Evolutionary conservation across 2,797 vertebrate genomes (phyloP), one percentile per base, ranked within the genome.

Genomic region (Erethizon dorsatum): DNA sequence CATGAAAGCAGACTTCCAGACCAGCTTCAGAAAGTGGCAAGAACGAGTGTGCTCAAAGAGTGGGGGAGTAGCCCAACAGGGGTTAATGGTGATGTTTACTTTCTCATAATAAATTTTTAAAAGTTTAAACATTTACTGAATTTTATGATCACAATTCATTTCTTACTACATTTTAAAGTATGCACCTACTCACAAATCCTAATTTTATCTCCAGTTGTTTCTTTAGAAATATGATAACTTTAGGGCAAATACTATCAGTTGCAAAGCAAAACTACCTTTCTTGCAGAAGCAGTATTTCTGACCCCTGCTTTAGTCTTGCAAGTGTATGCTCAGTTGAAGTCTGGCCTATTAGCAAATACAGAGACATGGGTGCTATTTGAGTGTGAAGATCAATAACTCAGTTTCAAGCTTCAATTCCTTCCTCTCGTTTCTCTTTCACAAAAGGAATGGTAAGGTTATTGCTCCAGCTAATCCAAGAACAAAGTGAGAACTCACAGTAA

Each of bases 271-370:
- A 83, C 7, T 28, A 63, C 63, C 91, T 96, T 85, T 89, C n/a
- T 28, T 12, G 1, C 95, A 89, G 95, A 94, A 97, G 94, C 75
- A 94, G 24, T 5, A 85, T 96, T 89, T 89, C n/a, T 96, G 84
- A n/a, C 22, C 88, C 87, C 83, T 22, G 85, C 4, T 69, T 95
- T 67, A 90, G 94, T 83, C 56, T 41, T 20, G 17, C 75, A 45
- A 91, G 11, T 54, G 71, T 41, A 10, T 47, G 79, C 41, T 88
- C 63, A 33, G 45, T 8, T 96, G 82, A 88, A 31, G 26, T 52
- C 87, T 83, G 75, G 31, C 80, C 65, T 54, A 10, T 63, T 20
- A 82, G n/a, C 13, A 14, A 82, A 52, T 77, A 13, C 13, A 82
- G 20, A n/a, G 1, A 86, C 47, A n/a, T n/a, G 78, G 45, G 69